phyloP scores from a whole-genome alignment of 2,113 vertebrate genomes.

The Nesoenas mayeri region DNA sequence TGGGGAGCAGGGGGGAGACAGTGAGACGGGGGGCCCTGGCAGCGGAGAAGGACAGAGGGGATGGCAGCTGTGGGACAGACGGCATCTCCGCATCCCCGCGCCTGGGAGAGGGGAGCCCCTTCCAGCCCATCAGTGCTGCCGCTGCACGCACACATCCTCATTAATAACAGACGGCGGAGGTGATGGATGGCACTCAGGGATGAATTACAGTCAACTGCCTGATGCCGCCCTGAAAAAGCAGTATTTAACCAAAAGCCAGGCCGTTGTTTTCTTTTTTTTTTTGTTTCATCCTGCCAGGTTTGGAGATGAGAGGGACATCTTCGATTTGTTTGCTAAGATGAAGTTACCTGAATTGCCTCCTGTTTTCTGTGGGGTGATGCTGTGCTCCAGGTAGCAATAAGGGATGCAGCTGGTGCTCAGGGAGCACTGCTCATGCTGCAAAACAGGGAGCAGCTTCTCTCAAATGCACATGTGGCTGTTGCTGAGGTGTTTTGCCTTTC shows the following conservation, averaged over 20 bases:
- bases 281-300: background rate
- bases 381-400: background rate
- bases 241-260: rapidly evolving
- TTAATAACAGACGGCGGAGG: background rate
- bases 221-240: background rate
- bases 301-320: background rate
- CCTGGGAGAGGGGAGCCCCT: background rate
- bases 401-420: background rate
- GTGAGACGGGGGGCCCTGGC: background rate
- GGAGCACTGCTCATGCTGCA: background rate
- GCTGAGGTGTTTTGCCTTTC: background rate
- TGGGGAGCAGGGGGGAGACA: background rate
- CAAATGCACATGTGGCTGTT: background rate
- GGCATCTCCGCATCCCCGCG: background rate
- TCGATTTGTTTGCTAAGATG: rapidly evolving
- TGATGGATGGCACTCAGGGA: background rate
- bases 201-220: background rate
- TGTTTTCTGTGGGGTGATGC: background rate
- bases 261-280: background rate
- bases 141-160: background rate
- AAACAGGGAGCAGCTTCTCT: background rate
- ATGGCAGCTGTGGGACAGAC: slow-evolving; percentile 48
- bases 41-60: background rate
- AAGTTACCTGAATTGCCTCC: background rate
- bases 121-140: background rate